phyloP scores from a whole-genome alignment of 2,888 invertebrate species.

The Serripes groenlandicus region DNA sequence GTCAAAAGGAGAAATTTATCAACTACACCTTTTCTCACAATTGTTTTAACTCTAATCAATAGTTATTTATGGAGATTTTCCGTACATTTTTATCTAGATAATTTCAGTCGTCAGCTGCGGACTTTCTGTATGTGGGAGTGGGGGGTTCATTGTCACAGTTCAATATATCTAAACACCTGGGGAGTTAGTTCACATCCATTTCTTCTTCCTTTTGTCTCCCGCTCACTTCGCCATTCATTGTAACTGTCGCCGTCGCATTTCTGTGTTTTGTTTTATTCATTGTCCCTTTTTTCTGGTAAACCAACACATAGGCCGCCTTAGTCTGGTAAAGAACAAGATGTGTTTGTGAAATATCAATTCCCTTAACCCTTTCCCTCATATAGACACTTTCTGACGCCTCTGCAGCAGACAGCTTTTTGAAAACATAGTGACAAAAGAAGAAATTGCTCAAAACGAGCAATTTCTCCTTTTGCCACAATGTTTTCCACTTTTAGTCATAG shows the following conservation, averaged over 20 bases:
- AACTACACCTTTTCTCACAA: background rate
- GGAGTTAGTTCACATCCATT: slow-evolving; percentile 58
- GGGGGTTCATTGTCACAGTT: background rate
- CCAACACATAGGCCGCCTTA: slow-evolving; percentile 88
- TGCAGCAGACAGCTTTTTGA: too few species aligned
- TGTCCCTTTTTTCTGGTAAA: slow-evolving; percentile 86
- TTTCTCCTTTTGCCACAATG: background rate
- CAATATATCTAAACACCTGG: background rate
- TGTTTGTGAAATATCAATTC: background rate
- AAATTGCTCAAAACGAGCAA: background rate
- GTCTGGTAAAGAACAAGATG: slow-evolving; percentile 79
- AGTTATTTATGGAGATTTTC: background rate
- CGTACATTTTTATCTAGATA: background rate
- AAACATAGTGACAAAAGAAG: background rate
- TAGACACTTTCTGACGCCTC: too few species aligned
- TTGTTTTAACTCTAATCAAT: background rate
- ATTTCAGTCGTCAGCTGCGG: background rate
- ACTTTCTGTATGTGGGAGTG: background rate
- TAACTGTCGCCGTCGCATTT: slow-evolving; percentile 43
- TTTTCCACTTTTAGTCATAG: background rate
- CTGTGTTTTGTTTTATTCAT: background rate
- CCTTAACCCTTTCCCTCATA: background rate
- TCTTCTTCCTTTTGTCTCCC: slow-evolving; percentile 38
- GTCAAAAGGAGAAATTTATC: background rate
- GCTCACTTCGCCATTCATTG: slow-evolving; percentile 41